phyloP scores from a whole-genome alignment of 2,888 invertebrate genomes.

The Bhutanitis thaidina region DNA sequence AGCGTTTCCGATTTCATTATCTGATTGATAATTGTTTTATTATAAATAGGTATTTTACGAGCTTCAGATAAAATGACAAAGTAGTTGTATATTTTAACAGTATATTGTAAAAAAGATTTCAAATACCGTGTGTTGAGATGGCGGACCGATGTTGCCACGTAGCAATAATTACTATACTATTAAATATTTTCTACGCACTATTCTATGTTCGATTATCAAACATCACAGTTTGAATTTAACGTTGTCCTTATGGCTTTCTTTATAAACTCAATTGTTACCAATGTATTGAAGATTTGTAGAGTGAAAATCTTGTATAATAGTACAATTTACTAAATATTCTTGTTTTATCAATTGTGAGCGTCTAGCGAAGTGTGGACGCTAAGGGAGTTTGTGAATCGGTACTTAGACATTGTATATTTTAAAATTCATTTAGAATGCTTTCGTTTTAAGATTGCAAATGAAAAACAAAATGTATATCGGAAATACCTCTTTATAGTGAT shows the following conservation, averaged over 20 bases:
- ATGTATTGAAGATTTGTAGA: conserved; percentile 34
- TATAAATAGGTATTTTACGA: conserved; percentile 26
- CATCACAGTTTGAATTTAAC: conserved; percentile 33
- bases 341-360: conserved; percentile 34
- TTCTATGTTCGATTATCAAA: conserved; percentile 15
- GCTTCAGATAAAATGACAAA: conserved; percentile 28
- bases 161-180: not conserved
- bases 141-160: not conserved
- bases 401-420: conserved; percentile 49
- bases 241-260: conserved; percentile 24
- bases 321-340: conserved; percentile 50
- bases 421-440: conserved; percentile 44
- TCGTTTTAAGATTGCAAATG: conserved; percentile 44
- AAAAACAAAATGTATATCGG: conserved; percentile 51
- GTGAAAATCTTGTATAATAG: conserved; percentile 61
- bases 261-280: conserved; percentile 53
- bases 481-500: conserved; percentile 78
- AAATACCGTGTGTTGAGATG: conserved; percentile 1
- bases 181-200: not conserved
- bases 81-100: conserved; percentile 20
- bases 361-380: conserved; percentile 4
- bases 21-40: conserved; percentile 37
- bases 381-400: conserved; percentile 28
- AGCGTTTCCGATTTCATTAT: conserved; percentile 46
- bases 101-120: conserved; percentile 9